Conservation (phyloP, 2,113 vertebrate genomes). For the Polypterus senegalus region DNA sequence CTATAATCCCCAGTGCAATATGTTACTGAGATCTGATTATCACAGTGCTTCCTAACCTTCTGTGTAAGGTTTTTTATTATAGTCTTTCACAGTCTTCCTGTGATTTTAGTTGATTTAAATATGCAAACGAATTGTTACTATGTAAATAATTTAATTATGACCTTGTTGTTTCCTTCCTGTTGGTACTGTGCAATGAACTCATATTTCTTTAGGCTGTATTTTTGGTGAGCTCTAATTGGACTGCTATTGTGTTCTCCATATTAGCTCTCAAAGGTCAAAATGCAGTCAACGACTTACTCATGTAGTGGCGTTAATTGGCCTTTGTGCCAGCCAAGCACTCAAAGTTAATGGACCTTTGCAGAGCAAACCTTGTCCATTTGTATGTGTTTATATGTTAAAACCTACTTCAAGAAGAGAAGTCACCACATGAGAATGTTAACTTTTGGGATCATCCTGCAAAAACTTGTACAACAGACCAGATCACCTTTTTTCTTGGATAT, state of each 20-base stretch:
- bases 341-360: background rate
- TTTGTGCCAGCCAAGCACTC: background rate
- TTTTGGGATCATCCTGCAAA: too few species aligned
- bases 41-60: too few species aligned
- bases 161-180: background rate
- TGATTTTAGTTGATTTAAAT: background rate
- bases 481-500: too few species aligned
- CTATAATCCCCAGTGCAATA: too few species aligned
- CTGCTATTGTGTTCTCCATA: conserved; percentile 37
- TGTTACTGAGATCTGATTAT: too few species aligned
- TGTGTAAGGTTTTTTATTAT: too few species aligned
- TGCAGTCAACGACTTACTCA: conserved; percentile 36
- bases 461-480: too few species aligned
- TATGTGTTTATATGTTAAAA: too few species aligned
- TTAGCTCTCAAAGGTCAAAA: conserved; percentile 49
- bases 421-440: too few species aligned
- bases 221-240: conserved; percentile 31
- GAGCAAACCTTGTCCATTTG: background rate
- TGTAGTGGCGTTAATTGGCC: conserved; percentile 39
- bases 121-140: background rate
- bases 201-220: background rate
- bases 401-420: too few species aligned
- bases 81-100: too few species aligned
- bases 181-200: background rate
- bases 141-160: background rate